Base-by-base conservation (phyloP, 2,888 invertebrate genomes). In the Tipula lateralis region DNA sequence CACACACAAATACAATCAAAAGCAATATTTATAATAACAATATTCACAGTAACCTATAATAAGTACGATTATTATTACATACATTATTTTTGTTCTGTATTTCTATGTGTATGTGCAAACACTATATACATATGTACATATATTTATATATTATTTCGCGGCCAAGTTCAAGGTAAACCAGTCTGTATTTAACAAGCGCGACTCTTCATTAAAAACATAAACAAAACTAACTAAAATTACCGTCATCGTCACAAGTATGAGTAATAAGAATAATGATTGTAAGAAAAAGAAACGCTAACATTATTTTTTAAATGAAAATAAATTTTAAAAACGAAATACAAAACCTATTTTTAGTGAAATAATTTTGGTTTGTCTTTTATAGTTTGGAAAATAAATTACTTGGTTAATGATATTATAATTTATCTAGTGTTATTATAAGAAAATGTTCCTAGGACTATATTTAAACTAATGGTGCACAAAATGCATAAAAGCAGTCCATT, bases 141-240 rank as follows among this genome's bases (percentile, higher is more conserved):
- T 9, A 66, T 29, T n/a, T 83, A 30, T 39, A 84, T 81, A 39
- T 83, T 84, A 19, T 83, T 86, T 86, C 85, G 85, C 85, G 86
- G 86, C 86, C 86, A 86, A 86, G 86, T 86, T 86, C 86, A 86
- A 86, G 86, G 86, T 85, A 86, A 86, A 85, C 86, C 85, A 86
- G 86, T 86, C 84, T 83, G 83, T 34, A 34, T 83, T 83, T 83
- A 30, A 83, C 19, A 83, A 34, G 34, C 30, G 83, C 83, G 83
- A 83, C 83, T 83, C 83, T 82, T 82, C 82, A 30, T 82, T 30
- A 82, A 30, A 82, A 82, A 82, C 32, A 82, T 30, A 82, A 82
- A 82, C 29, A 82, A 83, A 83, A 83, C 30, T 83, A 30, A 34
- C 83, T 34, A 83, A 83, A 83, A 83, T 83, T 83, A 83, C 83